Evolutionary conservation across 2,113 vertebrate genomes (phyloP), one percentile per base, ranked within the genome.

Genomic region (Burhinus bistriatus): DNA sequence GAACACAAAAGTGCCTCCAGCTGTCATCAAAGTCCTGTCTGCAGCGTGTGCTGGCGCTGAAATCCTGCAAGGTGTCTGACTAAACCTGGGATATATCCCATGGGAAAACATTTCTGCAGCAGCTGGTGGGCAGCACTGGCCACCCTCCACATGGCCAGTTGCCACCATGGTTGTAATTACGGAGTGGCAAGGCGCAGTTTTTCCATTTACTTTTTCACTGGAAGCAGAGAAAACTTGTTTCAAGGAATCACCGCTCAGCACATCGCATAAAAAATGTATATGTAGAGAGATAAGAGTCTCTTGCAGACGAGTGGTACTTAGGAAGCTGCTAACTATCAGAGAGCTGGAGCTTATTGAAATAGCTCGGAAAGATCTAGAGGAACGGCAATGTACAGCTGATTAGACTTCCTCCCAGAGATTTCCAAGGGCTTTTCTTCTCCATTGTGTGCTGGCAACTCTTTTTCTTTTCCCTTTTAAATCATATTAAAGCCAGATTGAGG

Each of bases 181-280:
- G 1, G 36, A 27, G 27, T 0, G 1, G 26, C 0, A 2, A 22
- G 84, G n/a, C 1, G 2, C 36, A 18, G 40, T 6, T 32, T 80
- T 83, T 36, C 71, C 15, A 0, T 72, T 92, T 51, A 6, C 17
- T 62, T 82, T 65, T 47, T 38, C n/a, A 11, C 12, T 20, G 52
- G 51, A 52, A 83, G 44, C 51, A 52, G 36, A 54, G 72, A 58
- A 49, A 78, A 19, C 26, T 78, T 36, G 27, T 85, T 87, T 75
- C 22, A 27, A 62, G 59, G 70, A 77, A n/a, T 27, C 44, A 16
- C 2, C 7, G 79, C 83, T 71, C 71, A 45, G 83, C 51, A 15
- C 29, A 42, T 68, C 3, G 1, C 79, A 36, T 94, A 14, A 94
- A 82, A 89, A 72, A 94, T 65, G 83, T 51, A 61, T 27, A 76